Evolutionary conservation across 1,140 invertebrate genomes (phyloP).

Genomic region (Prorops nasuta): DNA sequence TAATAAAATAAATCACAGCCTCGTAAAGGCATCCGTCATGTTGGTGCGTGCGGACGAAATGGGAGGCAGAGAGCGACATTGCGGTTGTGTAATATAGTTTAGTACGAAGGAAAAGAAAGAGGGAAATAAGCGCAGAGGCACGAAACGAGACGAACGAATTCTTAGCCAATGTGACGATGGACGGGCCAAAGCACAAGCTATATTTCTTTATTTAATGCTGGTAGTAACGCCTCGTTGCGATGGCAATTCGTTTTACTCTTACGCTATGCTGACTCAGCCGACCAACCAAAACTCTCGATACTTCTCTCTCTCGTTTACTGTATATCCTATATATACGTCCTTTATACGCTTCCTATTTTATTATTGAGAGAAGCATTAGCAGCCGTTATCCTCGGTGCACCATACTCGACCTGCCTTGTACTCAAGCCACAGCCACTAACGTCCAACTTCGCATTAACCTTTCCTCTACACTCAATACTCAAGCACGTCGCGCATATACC

Average conservation of each 20-base stretch:
- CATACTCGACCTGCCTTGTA: too few species aligned
- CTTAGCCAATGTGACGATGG: constrained; percentile 31
- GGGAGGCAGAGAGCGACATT: constrained; percentile 14
- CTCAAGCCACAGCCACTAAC: too few species aligned
- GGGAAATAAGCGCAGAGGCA: too few species aligned
- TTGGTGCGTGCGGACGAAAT: constrained; percentile 11
- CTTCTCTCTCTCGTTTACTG: background rate
- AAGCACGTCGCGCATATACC: too few species aligned
- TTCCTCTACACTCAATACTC: too few species aligned
- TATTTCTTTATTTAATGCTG: constrained; percentile 51
- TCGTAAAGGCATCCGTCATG: constrained; percentile 49
- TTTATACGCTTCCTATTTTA: too few species aligned
- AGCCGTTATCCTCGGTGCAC: too few species aligned
- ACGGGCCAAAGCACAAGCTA: constrained; percentile 38
- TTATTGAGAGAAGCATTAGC: too few species aligned
- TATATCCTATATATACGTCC: constrained; percentile 17
- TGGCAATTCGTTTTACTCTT: constrained; percentile 46
- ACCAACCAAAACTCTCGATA: constrained; percentile 6
- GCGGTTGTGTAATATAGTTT: constrained; percentile 46
- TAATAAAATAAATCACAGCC: constrained; percentile 51
- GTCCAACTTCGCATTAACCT: too few species aligned
- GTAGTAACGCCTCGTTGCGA: constrained; percentile 38
- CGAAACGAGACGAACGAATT: too few species aligned
- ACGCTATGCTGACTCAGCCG: constrained; percentile 45
- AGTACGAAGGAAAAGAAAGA: constrained; percentile 43